phyloP scores from a whole-genome alignment of 2,888 invertebrate genomes.

The Prostheceraeus crozeri region DNA sequence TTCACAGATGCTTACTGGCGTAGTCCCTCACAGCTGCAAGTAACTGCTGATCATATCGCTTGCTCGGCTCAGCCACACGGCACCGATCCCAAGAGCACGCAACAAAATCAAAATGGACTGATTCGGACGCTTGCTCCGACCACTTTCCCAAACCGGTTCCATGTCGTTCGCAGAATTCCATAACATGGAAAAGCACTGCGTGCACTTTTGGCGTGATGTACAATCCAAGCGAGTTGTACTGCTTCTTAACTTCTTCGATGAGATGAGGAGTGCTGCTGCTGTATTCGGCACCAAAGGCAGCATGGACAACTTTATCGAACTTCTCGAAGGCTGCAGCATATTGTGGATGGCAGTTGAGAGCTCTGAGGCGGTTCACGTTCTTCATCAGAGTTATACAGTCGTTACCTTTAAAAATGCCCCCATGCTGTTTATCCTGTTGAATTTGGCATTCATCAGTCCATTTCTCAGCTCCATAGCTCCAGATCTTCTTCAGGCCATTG shows the following conservation, averaged over 20 bases:
- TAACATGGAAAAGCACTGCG: slow-evolving; percentile 2
- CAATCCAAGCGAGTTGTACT: background rate
- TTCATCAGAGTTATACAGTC: slow-evolving; percentile 8
- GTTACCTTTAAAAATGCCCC: slow-evolving; percentile 11
- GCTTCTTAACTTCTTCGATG: background rate
- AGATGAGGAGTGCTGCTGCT: background rate
- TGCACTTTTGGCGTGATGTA: slow-evolving; percentile 16
- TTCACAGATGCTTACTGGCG: slow-evolving; percentile 4
- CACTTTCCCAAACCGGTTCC: background rate
- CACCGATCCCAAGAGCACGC: slow-evolving; percentile 8
- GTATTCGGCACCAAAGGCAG: slow-evolving; percentile 4
- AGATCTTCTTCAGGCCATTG: slow-evolving; percentile 13
- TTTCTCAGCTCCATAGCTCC: slow-evolving; percentile 16
- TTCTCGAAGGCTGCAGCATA: slow-evolving; percentile 11
- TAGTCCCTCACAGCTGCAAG: slow-evolving; percentile 4
- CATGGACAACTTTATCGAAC: background rate
- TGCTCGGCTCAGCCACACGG: slow-evolving; percentile 2
- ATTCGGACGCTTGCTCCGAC: slow-evolving; percentile 20
- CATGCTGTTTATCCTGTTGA: background rate
- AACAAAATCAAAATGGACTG: slow-evolving; percentile 11
- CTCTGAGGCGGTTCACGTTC: slow-evolving; percentile 2
- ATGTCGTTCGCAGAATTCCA: slow-evolving; percentile 3
- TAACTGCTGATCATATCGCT: slow-evolving; percentile 19
- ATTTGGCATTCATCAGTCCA: background rate
- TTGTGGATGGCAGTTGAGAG: background rate